A percentile compares a stretch with the other conserved stretches of the same genome.
Conservation (phyloP, 2,888 invertebrate genomes). For the Scaptomyza reducta region DNA sequence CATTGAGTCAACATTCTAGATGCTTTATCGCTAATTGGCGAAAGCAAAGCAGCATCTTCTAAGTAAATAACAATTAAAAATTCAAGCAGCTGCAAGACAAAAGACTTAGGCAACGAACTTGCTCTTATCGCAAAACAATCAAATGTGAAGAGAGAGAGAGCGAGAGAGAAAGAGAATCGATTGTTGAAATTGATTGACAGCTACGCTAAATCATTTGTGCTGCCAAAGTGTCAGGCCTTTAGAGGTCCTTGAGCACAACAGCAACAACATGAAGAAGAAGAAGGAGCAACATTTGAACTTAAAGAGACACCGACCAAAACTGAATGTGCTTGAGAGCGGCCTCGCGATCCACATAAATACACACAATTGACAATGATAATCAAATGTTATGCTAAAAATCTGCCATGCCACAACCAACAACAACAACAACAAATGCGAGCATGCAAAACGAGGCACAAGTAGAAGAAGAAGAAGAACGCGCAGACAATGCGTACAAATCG, state of each 20-base stretch:
- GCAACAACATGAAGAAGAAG: neutral
- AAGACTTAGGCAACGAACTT: slow-evolving; percentile 48
- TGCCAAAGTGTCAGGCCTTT: slow-evolving; percentile 56
- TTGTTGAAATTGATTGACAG: slow-evolving; percentile 69
- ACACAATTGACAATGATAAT: slow-evolving; percentile 77
- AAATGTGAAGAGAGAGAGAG: neutral
- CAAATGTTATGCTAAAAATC: slow-evolving; percentile 78
- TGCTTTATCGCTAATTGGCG: slow-evolving; percentile 74
- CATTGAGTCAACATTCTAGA: slow-evolving; percentile 44
- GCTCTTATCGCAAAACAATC: slow-evolving; percentile 33
- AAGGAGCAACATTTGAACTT: slow-evolving; percentile 9
- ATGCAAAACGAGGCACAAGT: slow-evolving; percentile 13
- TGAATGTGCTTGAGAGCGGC: slow-evolving; percentile 6
- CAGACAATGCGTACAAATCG: slow-evolving; percentile 79
- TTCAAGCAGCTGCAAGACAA: slow-evolving; percentile 10
- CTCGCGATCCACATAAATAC: slow-evolving; percentile 59
- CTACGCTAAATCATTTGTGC: slow-evolving; percentile 73
- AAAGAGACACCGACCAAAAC: slow-evolving; percentile 61
- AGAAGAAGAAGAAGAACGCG: slow-evolving; percentile 24
- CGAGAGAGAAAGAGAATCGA: neutral
- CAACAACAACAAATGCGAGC: slow-evolving; percentile 5
- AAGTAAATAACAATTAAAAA: slow-evolving; percentile 72
- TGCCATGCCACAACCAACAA: slow-evolving; percentile 38
- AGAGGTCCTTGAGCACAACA: slow-evolving; percentile 36
- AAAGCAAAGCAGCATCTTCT: slow-evolving; percentile 44